These are phyloP conservation scores for Theristus sp. DNA, from an alignment of 2,888 invertebrate species.

Conservation along the genomic window DNA sequence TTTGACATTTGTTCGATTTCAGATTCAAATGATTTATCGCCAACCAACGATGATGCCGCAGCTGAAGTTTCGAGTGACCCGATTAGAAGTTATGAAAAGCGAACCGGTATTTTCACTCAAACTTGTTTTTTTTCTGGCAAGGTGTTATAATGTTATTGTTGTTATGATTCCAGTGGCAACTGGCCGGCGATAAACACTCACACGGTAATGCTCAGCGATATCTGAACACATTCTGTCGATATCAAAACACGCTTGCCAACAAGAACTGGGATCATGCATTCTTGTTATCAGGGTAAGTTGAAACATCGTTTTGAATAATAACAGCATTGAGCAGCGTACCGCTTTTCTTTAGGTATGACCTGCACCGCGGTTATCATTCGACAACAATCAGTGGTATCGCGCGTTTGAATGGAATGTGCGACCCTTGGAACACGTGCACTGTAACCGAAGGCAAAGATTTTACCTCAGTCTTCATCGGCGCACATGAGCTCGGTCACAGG, in stretches of 20 bases:
- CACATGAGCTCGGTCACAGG: conserved; percentile 27
- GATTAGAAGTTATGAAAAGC: conserved; percentile 24
- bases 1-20: background rate
- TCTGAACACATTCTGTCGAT: conserved; percentile 25
- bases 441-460: conserved; percentile 21
- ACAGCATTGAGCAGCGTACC: no score
- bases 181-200: conserved; percentile 11
- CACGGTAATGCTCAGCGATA: conserved; percentile 27
- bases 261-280: conserved; percentile 29
- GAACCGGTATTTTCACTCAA: conserved; percentile 23
- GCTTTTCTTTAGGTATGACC: conserved; percentile 23
- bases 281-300: conserved; percentile 23
- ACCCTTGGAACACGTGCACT: conserved; percentile 25
- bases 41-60: conserved; percentile 25
- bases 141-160: no score
- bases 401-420: conserved; percentile 26
- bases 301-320: no score
- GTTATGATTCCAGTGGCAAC: background rate
- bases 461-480: conserved; percentile 28
- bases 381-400: conserved; percentile 20
- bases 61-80: conserved; percentile 24
- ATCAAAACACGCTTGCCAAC: conserved; percentile 20
- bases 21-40: conserved; percentile 28
- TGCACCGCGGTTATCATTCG: conserved; percentile 11
- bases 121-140: no score